phyloP scores from a whole-genome alignment of 2,888 invertebrate species.

The Dynastes grantii region DNA sequence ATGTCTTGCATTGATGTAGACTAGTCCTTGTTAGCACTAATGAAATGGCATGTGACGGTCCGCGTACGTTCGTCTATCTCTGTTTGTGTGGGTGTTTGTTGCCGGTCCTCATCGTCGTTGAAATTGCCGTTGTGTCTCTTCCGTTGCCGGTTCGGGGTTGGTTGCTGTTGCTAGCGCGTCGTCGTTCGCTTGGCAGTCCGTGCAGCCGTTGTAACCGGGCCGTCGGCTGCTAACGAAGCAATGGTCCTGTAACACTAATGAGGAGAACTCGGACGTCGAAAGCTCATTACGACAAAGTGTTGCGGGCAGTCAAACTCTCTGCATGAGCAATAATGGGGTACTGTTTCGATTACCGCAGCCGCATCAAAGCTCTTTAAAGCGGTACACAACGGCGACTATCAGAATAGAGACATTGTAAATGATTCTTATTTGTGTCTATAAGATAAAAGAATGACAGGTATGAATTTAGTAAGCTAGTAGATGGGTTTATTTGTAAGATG shows the following conservation, averaged over 20 bases:
- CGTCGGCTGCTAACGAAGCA: slow-evolving; percentile 40
- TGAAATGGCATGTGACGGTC: slow-evolving; percentile 68
- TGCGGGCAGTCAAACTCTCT: slow-evolving; percentile 64
- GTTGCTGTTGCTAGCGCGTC: neutral
- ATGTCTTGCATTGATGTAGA: slow-evolving; percentile 61
- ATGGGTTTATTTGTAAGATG: too few species aligned
- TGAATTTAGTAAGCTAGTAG: too few species aligned
- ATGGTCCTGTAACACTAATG: slow-evolving; percentile 69
- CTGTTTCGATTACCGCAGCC: slow-evolving; percentile 63
- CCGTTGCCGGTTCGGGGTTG: neutral
- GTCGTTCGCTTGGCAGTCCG: slow-evolving; percentile 37
- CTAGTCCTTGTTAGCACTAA: slow-evolving; percentile 67
- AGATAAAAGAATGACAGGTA: too few species aligned
- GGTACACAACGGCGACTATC: neutral
- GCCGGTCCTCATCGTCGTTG: neutral
- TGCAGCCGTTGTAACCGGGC: slow-evolving; percentile 46
- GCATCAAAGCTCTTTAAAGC: slow-evolving; percentile 60
- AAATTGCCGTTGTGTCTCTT: neutral
- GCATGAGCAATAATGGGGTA: slow-evolving; percentile 60
- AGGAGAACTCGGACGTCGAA: slow-evolving; percentile 69
- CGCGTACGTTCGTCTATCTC: slow-evolving; percentile 51
- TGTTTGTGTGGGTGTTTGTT: slow-evolving; percentile 54
- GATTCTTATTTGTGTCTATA: too few species aligned
- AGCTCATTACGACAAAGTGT: slow-evolving; percentile 68
- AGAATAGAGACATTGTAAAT: neutral